Base-by-base conservation (phyloP, 2,113 vertebrate species). In the Nesoenas mayeri region DNA sequence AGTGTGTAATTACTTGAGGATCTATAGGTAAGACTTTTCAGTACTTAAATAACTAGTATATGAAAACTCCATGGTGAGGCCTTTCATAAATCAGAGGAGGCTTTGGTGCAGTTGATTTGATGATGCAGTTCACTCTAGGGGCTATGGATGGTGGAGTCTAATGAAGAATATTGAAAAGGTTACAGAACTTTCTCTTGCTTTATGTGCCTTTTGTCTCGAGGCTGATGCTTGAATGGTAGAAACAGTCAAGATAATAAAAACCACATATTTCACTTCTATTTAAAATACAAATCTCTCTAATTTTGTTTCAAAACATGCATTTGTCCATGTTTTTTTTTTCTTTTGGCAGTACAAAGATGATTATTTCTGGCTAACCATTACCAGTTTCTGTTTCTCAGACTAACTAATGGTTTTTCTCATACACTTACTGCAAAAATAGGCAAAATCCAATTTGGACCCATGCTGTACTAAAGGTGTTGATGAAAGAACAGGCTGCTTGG, bases 11-110 rank as follows among this genome's bases (percentile, higher is more conserved):
- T 97, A 97, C 97, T 97, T 81, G 89, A 95, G 95, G 88, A 97
- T 97, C 97, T 97, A 96, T 97, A 97, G 97, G 95, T 97, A 95
- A 96, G 97, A 95, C 95, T 96, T 97, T 97, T 95, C 95, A 96
- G 83, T 95, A 71, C 95, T 97, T 96, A 97, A 97, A 96, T 97
- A 97, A 96, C 92, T 92, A 56, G 87, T 97, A 88, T 96, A 96
- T 96, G 96, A 96, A 97, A 96, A 96, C 95, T 88, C 94, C 88
- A 50, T 84, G 88, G 97, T 95, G 96, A 96, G 94, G 92, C 90
- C 89, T 97, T 97, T 96, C 97, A 82, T 95, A 96, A 97, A 89
- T 96, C 96, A 96, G 97, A 75, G 83, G 69, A 77, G 72, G 91
- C 96, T 97, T 97, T 96, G 95, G 93, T 88, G 86, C 91, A 86